Base-by-base conservation (phyloP, 2,888 invertebrate genomes). In the Leucania comma region DNA sequence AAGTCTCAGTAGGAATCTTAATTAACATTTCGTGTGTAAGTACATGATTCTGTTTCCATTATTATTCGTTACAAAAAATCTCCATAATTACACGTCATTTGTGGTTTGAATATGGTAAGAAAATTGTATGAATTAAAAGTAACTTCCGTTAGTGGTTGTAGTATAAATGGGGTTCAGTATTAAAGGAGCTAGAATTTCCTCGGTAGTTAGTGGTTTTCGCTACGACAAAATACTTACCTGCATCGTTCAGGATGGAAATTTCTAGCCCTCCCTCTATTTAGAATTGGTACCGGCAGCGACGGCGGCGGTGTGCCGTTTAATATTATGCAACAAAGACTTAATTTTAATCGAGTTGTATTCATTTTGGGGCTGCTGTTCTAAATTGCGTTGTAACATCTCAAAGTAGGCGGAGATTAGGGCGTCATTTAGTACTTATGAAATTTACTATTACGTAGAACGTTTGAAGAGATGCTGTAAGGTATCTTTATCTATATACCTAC, bases 131-230 rank as follows among this genome's bases (percentile, higher is more conserved):
- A 80, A 78, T 72, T 79, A 72, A 79, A 80, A 81, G 75, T 77
- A 78, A 82, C 78, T 84, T 81, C 79, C 82, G 83, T 82, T 73
- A 68, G 77, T 68, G 77, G 75, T 79, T 78, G 75, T 81, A 75
- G 81, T 86, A 76, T 86, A 88, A 90, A 89, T 87, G 79, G 82
- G 78, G 80, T 84, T 83, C 80, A 65, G 72, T 82, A 69, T 76
- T 87, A 83, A 84, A 85, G 83, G 85, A 80, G 84, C 78, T 82
- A 80, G 85, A 89, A 88, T 89, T 90, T 87, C 84, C 89, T 76
- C 81, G 86, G 42, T 81, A 89, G 90, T 90, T 92, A 90, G 91
- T 86, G 90, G 90, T 89, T 89, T 88, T 86, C 84, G 84, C 83
- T 75, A 83, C 88, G 87, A 87, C 89, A 87, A 89, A 88, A 88